Evolutionary conservation across 2,888 invertebrate genomes (phyloP).

Genomic region (Agrochola lychnidis): DNA sequence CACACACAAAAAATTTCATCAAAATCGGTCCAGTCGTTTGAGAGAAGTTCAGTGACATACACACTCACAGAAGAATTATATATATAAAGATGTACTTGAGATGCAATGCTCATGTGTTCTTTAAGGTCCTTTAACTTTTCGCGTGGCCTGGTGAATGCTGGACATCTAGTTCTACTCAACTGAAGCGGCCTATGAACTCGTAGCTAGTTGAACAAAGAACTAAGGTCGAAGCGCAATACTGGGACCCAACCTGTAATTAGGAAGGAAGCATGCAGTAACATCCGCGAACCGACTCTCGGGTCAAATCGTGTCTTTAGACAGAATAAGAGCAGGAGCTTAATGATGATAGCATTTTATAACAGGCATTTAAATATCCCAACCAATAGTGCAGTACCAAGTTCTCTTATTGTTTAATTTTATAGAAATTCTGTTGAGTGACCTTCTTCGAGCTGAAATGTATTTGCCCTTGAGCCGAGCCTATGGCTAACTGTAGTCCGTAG

Average conservation of each 20-base stretch:
- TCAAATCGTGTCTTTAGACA: neutral
- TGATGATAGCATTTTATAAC: neutral
- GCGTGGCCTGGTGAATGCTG: neutral
- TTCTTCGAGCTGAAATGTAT: conserved; percentile 23
- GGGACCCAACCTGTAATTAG: neutral
- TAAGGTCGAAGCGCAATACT: neutral
- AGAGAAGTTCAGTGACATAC: no score
- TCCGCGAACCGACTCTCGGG: neutral
- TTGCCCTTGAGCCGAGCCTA: conserved; percentile 59
- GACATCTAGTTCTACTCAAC: neutral
- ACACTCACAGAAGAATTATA: no score
- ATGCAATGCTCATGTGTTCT: neutral
- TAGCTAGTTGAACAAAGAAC: neutral
- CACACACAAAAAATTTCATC: no score
- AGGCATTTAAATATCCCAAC: neutral
- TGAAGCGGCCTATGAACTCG: neutral
- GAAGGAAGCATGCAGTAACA: neutral
- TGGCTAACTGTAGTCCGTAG: conserved; percentile 25
- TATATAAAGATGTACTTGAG: no score
- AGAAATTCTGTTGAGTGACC: conserved; percentile 16
- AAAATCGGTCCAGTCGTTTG: no score
- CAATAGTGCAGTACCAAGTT: neutral
- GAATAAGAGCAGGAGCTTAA: neutral
- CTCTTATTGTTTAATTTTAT: conserved; percentile 1
- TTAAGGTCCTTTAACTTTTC: neutral